These are phyloP conservation scores for Brenthis ino DNA, from an alignment of 2,888 invertebrate genomes.

Conservation along the genomic window DNA sequence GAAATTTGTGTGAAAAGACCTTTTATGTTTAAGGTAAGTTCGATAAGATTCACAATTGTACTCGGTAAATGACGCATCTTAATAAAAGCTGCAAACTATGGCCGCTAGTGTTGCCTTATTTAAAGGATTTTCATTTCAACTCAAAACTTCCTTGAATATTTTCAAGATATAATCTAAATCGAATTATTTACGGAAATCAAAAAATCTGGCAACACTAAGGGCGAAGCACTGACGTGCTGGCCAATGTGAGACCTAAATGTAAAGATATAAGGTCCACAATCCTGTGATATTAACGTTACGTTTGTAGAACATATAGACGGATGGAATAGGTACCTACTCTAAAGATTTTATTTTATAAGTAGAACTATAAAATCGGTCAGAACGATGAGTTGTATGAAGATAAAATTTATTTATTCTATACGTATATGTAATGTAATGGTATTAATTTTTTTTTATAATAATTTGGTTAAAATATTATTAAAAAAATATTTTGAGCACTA, in stretches of 20 bases:
- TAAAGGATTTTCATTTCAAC: not conserved
- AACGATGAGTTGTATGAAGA: conserved; percentile 1
- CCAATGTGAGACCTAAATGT: conserved; percentile 35
- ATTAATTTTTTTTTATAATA: no score
- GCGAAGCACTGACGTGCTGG: conserved; percentile 24
- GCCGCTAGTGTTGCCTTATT: conserved; percentile 10
- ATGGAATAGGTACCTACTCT: conserved; percentile 28
- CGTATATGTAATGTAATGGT: no score
- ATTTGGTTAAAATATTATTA: no score
- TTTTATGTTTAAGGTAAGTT: conserved; percentile 9
- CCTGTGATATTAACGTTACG: conserved; percentile 59
- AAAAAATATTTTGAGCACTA: no score
- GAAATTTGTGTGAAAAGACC: conserved; percentile 10
- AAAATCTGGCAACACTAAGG: conserved; percentile 17
- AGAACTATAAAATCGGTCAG: conserved; percentile 27
- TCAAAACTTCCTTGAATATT: not conserved
- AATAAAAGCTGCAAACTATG: conserved; percentile 3
- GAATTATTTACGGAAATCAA: not conserved
- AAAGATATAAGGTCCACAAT: conserved; percentile 46
- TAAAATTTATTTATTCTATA: no score
- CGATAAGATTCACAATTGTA: conserved; percentile 17
- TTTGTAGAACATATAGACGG: conserved; percentile 34
- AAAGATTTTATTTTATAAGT: conserved; percentile 37
- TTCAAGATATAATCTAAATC: not conserved
- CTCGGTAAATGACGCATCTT: conserved; percentile 6